Base-by-base conservation (phyloP, 2,113 vertebrate species). In the Psittacula cyanocephala region DNA sequence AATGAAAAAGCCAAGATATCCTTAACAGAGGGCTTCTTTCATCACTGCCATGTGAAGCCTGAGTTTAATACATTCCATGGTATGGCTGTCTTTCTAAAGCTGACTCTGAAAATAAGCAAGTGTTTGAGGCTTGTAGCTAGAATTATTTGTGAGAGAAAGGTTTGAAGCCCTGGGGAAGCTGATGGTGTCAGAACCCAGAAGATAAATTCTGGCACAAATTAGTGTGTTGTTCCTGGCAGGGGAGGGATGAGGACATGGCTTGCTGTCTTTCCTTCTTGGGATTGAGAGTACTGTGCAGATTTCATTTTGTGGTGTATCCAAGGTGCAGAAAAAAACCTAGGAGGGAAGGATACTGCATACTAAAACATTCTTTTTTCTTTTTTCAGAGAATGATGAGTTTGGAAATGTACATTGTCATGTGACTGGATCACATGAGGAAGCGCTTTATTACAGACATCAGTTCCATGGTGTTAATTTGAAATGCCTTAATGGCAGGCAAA, bases 401-500 rank as follows among this genome's bases (percentile, higher is more conserved):
- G 98, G 98, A 98, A 98, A 97, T 99, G 96, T 98, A 98, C 95
- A 96, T 98, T 98, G 96, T 97, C 98, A 99, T 98, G 99, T 99
- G 99, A 98, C 98, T 97, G 97, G 98, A 98, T 99, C 99, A 99
- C 99, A 98, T 99, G 98, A 98, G 96, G 98, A 98, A 97, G 98
- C 97, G 98, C 98, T 98, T 98, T 98, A 95, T 97, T 99, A 99
- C 98, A 99, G 98, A 99, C 99, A 99, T 99, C 99, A 98, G 98
- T 99, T 99, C 99, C 99, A 98, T 99, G 99, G 99, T 99, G 99
- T 99, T 99, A 98, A 98, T 98, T 98, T 99, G 98, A 98, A 99
- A 99, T 98, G 99, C 99, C 99, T 99, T 99, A 98, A 98, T 99
- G 98, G 98, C 98, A 99, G 99, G 99, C 98, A 98, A 98, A 98